Evolutionary conservation across 1,140 invertebrate species (phyloP).

Genomic region (Monochamus saltuarius): DNA sequence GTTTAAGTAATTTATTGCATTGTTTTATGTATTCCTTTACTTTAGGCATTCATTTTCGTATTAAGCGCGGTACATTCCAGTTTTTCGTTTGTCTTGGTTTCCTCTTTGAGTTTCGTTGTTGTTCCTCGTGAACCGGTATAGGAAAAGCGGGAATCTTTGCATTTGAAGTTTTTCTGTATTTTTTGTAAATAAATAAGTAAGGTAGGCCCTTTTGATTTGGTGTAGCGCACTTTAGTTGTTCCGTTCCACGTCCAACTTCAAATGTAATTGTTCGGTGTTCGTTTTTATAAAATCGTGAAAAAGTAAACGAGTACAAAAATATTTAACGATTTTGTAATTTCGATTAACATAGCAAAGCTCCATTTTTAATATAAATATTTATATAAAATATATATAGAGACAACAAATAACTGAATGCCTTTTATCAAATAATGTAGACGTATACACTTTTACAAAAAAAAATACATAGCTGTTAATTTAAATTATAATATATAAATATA

Average conservation of each 20-base stretch:
- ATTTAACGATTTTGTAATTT: conserved; percentile 41
- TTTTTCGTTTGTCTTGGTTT: conserved; percentile 26
- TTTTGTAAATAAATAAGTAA: conserved; percentile 17
- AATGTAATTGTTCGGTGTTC: conserved; percentile 29
- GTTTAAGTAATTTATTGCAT: conserved; percentile 39
- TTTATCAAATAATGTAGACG: conserved; percentile 51
- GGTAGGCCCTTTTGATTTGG: conserved; percentile 22
- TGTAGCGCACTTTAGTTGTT: conserved; percentile 23
- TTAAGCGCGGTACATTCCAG: conserved; percentile 34
- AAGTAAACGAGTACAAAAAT: conserved; percentile 36
- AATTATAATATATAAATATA: conserved; percentile 34
- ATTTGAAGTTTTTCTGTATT: conserved; percentile 25
- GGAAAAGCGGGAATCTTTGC: conserved; percentile 23
- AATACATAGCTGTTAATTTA: conserved; percentile 47
- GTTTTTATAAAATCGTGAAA: conserved; percentile 38
- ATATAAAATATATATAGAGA: conserved; percentile 46
- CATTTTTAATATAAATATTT: conserved; percentile 46
- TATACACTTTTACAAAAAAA: conserved; percentile 53
- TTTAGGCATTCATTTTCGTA: conserved; percentile 38
- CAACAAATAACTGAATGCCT: conserved; percentile 52
- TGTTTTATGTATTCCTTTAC: conserved; percentile 33
- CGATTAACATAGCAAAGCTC: conserved; percentile 32
- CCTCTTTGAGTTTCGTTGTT: conserved; percentile 8
- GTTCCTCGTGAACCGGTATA: background rate
- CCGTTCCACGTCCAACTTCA: conserved; percentile 22